Percentiles rank a stretch among this genome's conserved stretches.
These are phyloP conservation scores for Oreotrochilus melanogaster DNA, from an alignment of 2,113 vertebrate genomes.

Conservation along the genomic window DNA sequence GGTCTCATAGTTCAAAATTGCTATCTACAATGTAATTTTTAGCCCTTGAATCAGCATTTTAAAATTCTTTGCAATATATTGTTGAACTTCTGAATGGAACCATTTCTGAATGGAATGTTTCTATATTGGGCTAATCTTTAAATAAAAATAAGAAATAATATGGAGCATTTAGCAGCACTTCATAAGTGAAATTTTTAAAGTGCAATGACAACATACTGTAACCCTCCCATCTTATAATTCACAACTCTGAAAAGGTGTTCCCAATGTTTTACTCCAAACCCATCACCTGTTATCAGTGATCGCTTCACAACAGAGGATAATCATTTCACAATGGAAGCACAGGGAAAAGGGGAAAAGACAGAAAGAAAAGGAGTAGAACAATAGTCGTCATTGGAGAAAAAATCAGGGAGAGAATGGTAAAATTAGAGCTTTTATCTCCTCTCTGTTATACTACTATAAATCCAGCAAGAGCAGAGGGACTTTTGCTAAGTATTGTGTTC, in stretches of 20 bases:
- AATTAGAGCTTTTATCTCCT: conserved; percentile 39
- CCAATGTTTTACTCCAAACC: neutral
- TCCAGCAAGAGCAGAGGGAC: conserved; percentile 1
- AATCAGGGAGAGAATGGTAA: conserved; percentile 20
- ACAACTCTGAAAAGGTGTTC: neutral
- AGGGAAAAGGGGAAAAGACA: neutral
- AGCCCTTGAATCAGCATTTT: neutral
- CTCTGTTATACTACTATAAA: neutral
- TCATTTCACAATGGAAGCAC: neutral
- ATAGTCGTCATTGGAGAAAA: conserved; percentile 27
- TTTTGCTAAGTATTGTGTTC: conserved; percentile 19
- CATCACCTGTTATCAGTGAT: neutral
- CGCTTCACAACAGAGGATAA: conserved; percentile 19
- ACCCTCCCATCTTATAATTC: neutral
- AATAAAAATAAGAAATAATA: neutral
- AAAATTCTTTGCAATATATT: neutral
- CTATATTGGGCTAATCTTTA: neutral
- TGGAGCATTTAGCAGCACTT: neutral
- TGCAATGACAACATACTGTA: neutral
- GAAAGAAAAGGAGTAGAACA: conserved; percentile 42
- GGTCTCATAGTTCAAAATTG: neutral
- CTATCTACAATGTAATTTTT: neutral
- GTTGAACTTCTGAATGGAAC: neutral
- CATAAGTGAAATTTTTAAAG: neutral
- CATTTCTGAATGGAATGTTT: too few species aligned